Evolutionary conservation across 2,797 vertebrate genomes (phyloP).

Genomic region (Hipposideros larvatus): DNA sequence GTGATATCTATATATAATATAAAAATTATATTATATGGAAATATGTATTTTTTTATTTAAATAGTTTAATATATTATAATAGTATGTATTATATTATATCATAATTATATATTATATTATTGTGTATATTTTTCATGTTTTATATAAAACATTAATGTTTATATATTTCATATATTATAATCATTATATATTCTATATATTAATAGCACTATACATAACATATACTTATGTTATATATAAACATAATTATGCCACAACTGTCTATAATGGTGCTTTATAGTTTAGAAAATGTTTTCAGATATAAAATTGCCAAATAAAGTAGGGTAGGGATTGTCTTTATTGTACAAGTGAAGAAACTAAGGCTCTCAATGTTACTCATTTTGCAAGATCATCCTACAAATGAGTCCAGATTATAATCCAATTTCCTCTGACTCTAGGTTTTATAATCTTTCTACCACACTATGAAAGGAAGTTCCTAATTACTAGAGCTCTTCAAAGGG

Average conservation of each 20-base stretch:
- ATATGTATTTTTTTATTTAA: background rate
- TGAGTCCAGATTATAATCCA: background rate
- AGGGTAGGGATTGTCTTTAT: background rate
- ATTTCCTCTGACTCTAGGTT: background rate
- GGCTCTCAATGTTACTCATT: background rate
- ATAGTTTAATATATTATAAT: background rate
- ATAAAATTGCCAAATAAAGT: background rate
- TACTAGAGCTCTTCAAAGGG: background rate
- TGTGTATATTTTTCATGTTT: background rate
- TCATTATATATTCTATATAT: background rate
- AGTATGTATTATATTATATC: background rate
- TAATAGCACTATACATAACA: background rate
- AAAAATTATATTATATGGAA: background rate
- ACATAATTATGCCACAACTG: background rate
- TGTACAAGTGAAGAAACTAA: background rate
- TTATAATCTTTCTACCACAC: background rate
- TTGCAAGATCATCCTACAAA: background rate
- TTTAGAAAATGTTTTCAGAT: conserved; percentile 16
- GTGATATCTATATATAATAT: background rate
- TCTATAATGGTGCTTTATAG: background rate
- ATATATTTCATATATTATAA: background rate
- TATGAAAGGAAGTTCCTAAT: background rate
- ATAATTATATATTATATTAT: background rate
- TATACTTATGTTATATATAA: background rate
- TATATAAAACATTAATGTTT: background rate